Conservation (phyloP, 2,797 vertebrate species). For the Ptychobarbus kaznakovi region DNA sequence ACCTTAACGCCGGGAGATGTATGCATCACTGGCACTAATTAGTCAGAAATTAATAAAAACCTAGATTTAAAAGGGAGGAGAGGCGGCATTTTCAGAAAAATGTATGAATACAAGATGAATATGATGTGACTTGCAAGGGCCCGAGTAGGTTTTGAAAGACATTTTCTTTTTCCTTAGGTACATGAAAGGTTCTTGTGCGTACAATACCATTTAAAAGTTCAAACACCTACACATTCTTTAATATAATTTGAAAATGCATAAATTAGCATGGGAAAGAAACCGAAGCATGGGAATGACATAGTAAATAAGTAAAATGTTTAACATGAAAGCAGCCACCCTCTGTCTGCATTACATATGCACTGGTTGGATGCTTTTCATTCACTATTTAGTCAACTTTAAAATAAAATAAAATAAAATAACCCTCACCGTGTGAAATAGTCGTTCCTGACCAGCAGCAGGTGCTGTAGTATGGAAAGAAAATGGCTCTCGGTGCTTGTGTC, state of each 20-base stretch:
- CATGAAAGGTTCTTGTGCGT: neutral
- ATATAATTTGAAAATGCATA: neutral
- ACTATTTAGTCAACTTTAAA: neutral
- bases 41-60: slow-evolving; percentile 34
- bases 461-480: slow-evolving; percentile 96
- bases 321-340: neutral
- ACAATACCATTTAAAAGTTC: neutral
- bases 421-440: slow-evolving; percentile 92
- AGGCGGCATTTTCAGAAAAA: neutral
- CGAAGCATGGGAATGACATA: neutral
- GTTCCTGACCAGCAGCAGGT: slow-evolving; percentile 93
- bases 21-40: slow-evolving; percentile 44
- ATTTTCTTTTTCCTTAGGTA: neutral
- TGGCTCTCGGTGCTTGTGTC: slow-evolving; percentile 87
- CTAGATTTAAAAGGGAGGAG: slow-evolving; percentile 2
- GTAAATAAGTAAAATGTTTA: neutral
- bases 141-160: neutral
- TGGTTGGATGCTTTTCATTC: neutral
- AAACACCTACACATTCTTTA: neutral
- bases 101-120: neutral
- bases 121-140: neutral
- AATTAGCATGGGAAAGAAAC: neutral
- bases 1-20: slow-evolving; percentile 28
- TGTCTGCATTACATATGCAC: neutral
- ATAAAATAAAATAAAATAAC: neutral